Evolutionary conservation across 2,888 invertebrate species (phyloP).

Genomic region (Leptogaster cylindrica): DNA sequence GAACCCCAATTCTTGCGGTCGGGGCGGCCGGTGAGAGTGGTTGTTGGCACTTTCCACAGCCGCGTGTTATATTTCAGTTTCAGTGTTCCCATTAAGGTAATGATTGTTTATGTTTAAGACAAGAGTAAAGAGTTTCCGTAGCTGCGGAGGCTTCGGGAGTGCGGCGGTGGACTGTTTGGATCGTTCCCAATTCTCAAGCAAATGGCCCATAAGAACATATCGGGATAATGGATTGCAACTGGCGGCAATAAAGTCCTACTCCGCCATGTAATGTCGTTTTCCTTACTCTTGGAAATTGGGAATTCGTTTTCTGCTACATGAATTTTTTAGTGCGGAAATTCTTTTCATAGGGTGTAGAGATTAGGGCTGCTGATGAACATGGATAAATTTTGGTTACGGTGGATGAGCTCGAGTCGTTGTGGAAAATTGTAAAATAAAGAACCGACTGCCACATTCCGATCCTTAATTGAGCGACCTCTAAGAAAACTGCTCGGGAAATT

Average conservation of each 20-base stretch:
- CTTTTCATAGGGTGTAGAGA: constrained; percentile 44
- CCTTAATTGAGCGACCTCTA: not conserved
- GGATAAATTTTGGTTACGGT: constrained; percentile 46
- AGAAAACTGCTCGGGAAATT: not conserved
- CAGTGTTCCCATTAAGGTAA: constrained; percentile 46
- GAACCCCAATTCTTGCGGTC: constrained; percentile 19
- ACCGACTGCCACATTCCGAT: not conserved
- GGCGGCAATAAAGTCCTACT: constrained; percentile 44
- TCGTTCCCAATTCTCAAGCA: constrained; percentile 43
- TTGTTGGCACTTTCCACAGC: constrained; percentile 40
- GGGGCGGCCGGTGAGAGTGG: constrained; percentile 31
- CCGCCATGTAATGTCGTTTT: constrained; percentile 42
- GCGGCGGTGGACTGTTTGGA: constrained; percentile 4
- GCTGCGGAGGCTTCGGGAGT: constrained; percentile 1
- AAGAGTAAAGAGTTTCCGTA: constrained; percentile 42
- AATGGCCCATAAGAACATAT: constrained; percentile 47
- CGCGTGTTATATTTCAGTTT: constrained; percentile 41
- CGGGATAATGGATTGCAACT: constrained; percentile 47
- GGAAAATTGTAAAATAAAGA: constrained; percentile 25
- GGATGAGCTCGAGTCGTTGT: constrained; percentile 39
- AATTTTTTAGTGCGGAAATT: constrained; percentile 46
- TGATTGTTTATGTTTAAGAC: constrained; percentile 47
- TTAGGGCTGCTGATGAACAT: constrained; percentile 46
- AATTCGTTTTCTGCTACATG: constrained; percentile 47
- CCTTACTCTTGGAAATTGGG: constrained; percentile 36